Conservation (phyloP, 2,888 invertebrate species). For the Conchocele bisecta region DNA sequence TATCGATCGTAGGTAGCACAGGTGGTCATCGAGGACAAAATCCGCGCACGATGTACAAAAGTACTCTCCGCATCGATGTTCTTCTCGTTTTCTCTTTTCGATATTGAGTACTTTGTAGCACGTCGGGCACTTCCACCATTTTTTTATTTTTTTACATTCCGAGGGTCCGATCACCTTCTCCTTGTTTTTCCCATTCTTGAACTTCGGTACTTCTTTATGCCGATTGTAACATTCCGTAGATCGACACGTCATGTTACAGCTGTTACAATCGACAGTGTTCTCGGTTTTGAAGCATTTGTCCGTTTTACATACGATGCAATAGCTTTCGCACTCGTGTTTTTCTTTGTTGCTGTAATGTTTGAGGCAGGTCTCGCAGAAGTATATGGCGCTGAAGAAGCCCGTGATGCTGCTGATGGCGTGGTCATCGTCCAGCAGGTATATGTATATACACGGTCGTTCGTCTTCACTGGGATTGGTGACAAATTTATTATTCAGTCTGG, state of each 20-base stretch:
- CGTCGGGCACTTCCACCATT: conserved; percentile 5
- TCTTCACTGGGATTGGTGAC: conserved; percentile 6
- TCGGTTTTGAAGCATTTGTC: too few relatives aligned
- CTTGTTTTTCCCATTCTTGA: background rate
- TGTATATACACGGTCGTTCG: conserved; percentile 20
- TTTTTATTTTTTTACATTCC: background rate
- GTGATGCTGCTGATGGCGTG: conserved; percentile 26
- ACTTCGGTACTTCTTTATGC: background rate
- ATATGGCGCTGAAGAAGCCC: conserved; percentile 35
- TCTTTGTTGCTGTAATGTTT: too few relatives aligned
- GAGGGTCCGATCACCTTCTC: background rate
- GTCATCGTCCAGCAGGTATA: conserved; percentile 29
- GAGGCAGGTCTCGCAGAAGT: too few relatives aligned
- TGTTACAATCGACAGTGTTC: too few relatives aligned
- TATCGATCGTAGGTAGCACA: background rate
- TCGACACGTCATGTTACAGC: background rate
- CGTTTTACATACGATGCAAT: too few relatives aligned
- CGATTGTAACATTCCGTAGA: background rate
- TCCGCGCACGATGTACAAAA: background rate
- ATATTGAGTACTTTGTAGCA: background rate
- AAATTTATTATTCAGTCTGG: conserved; percentile 30
- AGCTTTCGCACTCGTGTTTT: too few relatives aligned
- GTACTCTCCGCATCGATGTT: background rate
- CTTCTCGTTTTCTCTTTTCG: background rate
- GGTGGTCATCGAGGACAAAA: background rate